These are phyloP conservation scores for Pseudochromis fuscus DNA, from an alignment of 2,797 vertebrate species.

Conservation along the genomic window DNA sequence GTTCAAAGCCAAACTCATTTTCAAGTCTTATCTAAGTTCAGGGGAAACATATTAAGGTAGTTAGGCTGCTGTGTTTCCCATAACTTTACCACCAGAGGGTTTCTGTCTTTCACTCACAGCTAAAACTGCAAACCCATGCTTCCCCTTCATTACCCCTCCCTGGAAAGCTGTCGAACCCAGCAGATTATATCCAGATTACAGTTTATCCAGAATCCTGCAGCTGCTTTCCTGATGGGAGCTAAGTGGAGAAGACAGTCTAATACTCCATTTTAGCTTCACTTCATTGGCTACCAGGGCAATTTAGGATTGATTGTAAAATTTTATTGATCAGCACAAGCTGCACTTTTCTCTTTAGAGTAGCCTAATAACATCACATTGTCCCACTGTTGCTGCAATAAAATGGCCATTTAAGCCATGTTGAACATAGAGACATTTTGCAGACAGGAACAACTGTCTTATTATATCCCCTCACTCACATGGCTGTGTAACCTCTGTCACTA, in stretches of 20 bases:
- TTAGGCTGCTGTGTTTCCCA: neutral
- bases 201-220: constrained; percentile 48
- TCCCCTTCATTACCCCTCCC: constrained; percentile 43
- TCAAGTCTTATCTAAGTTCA: neutral
- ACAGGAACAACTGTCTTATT: constrained; percentile 49
- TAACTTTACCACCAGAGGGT: constrained; percentile 19
- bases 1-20: constrained; percentile 5
- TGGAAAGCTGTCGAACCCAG: constrained; percentile 47
- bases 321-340: constrained; percentile 68
- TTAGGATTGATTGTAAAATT: constrained; percentile 69
- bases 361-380: constrained; percentile 53
- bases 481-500: constrained; percentile 62
- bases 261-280: constrained; percentile 58
- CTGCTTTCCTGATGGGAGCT: constrained; percentile 35
- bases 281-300: constrained; percentile 60
- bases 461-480: constrained; percentile 39
- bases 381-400: constrained; percentile 57
- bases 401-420: constrained; percentile 37
- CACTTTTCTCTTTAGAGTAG: constrained; percentile 56
- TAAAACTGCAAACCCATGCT: constrained; percentile 59
- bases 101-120: constrained; percentile 41
- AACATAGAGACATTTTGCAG: constrained; percentile 49
- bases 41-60: neutral
- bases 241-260: constrained; percentile 56
- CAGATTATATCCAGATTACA: constrained; percentile 63